Conservation (phyloP, 2,888 invertebrate genomes). For the Plebejus melissa region DNA sequence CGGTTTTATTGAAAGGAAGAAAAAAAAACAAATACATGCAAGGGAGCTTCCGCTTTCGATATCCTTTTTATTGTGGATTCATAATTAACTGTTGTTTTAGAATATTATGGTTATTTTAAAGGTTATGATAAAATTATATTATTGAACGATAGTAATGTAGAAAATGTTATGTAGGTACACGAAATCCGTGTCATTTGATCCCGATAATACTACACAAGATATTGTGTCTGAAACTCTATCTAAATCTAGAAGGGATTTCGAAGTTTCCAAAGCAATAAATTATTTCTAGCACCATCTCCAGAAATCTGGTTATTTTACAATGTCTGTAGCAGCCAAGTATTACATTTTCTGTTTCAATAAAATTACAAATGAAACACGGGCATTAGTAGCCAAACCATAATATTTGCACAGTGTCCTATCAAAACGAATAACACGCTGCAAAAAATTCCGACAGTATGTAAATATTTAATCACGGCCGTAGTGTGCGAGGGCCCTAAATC, state of each 20-base stretch:
- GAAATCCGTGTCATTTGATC: neutral
- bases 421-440: neutral
- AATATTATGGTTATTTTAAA: neutral
- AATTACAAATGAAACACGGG: neutral
- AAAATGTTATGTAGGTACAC: neutral
- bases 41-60: constrained; percentile 21
- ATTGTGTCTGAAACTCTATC: neutral
- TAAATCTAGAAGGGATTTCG: neutral
- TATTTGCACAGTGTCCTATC: neutral
- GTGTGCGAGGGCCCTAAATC: constrained; percentile 36
- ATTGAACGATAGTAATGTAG: neutral
- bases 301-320: neutral
- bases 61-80: neutral
- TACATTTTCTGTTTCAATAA: neutral
- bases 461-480: neutral
- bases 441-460: constrained; percentile 18
- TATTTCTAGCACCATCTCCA: neutral
- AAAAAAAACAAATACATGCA: constrained; percentile 29
- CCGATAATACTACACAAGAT: neutral
- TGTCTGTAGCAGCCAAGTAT: neutral
- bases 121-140: neutral
- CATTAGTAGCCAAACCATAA: neutral
- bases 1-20: constrained; percentile 40
- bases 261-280: neutral
- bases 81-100: neutral